Percentiles rank a stretch among this genome's conserved stretches.
phyloP scores from a whole-genome alignment of 2,113 vertebrate species.

The Barnardius zonarius region DNA sequence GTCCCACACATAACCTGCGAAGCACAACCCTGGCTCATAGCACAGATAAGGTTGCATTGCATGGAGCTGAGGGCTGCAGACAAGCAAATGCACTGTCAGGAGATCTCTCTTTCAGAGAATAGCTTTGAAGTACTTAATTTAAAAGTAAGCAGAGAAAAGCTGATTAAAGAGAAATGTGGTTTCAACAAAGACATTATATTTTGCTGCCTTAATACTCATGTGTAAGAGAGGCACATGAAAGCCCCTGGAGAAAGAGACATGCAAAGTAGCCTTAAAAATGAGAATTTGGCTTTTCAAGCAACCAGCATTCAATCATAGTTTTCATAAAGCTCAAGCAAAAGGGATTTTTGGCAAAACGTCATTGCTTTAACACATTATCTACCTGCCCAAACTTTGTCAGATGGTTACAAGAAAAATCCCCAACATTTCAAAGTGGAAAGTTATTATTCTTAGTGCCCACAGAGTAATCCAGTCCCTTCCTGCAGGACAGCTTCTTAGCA shows the following conservation, averaged over 20 bases:
- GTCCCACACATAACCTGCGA: neutral
- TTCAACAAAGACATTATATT: neutral
- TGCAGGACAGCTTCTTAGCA: neutral
- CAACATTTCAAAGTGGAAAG: neutral
- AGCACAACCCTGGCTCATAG: neutral
- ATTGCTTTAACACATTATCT: neutral
- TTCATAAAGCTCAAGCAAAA: neutral
- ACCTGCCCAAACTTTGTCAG: neutral
- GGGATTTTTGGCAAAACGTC: neutral
- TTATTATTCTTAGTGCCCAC: neutral
- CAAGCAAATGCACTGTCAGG: neutral
- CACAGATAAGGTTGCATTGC: neutral
- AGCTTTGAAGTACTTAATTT: neutral
- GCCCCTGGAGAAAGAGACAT: neutral
- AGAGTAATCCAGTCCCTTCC: neutral
- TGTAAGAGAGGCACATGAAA: neutral
- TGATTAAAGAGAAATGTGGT: neutral
- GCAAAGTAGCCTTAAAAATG: neutral
- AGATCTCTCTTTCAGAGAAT: neutral
- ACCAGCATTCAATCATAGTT: neutral
- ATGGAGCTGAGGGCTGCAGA: neutral
- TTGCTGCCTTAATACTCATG: neutral
- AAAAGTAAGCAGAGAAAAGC: neutral
- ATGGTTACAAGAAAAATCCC: neutral
- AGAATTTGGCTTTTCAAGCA: neutral